These are phyloP conservation scores for Tenualosa thibaudeaui DNA, from an alignment of 2,797 vertebrate species.

Conservation along the genomic window DNA sequence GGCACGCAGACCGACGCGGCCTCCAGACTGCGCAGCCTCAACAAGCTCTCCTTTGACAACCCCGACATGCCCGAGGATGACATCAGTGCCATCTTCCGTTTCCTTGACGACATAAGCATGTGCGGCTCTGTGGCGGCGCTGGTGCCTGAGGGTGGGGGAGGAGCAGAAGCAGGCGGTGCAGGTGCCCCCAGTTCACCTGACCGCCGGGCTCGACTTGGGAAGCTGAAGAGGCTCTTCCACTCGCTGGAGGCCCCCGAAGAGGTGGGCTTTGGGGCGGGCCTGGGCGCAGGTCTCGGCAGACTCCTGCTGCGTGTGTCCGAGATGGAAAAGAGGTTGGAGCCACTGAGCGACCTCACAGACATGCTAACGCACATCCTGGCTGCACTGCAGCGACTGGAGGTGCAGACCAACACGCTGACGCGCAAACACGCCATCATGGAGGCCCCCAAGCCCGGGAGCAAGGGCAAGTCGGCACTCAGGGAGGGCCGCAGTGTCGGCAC, in stretches of 20 bases:
- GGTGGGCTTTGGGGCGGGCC: slow-evolving; percentile 59
- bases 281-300: slow-evolving; percentile 90
- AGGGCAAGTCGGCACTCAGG: not conserved
- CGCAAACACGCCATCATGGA: slow-evolving; percentile 42
- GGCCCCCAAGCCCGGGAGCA: not conserved
- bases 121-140: slow-evolving; percentile 91
- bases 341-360: slow-evolving; percentile 89
- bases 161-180: slow-evolving; percentile 74
- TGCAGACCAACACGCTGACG: slow-evolving; percentile 85
- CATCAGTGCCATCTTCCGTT: slow-evolving; percentile 97
- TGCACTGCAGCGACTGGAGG: slow-evolving; percentile 88
- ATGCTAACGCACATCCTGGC: slow-evolving; percentile 93
- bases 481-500: not conserved
- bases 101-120: slow-evolving; percentile 97
- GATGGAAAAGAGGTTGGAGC: slow-evolving; percentile 93
- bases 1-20: slow-evolving; percentile 90
- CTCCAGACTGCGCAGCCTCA: slow-evolving; percentile 80
- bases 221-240: slow-evolving; percentile 81
- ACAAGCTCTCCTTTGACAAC: slow-evolving; percentile 88
- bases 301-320: slow-evolving; percentile 91
- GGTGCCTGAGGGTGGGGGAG: slow-evolving; percentile 83
- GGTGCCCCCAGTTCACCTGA: slow-evolving; percentile 77
- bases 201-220: slow-evolving; percentile 73
- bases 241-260: slow-evolving; percentile 83
- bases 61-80: slow-evolving; percentile 90